phyloP scores from a whole-genome alignment of 2,888 invertebrate genomes.

The Carterocephalus palaemon region DNA sequence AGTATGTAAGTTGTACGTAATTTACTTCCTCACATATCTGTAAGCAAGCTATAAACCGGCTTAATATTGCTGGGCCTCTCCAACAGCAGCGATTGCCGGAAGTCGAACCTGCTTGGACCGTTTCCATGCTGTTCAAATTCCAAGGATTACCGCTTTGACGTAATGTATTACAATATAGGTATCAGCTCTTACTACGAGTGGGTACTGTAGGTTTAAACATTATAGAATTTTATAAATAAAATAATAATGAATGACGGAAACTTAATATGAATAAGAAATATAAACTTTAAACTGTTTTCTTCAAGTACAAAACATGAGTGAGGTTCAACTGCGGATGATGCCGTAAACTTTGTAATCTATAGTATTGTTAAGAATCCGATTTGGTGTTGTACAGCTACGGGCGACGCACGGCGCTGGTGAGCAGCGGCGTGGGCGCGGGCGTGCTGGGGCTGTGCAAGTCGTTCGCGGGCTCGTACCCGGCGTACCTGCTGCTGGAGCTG shows the following conservation, averaged over 20 bases:
- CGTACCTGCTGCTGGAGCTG: slow-evolving; percentile 75
- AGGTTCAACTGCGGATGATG: too few species aligned
- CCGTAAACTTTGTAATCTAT: too few species aligned
- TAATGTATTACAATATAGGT: too few species aligned
- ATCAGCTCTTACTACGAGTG: too few species aligned
- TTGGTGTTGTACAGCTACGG: slow-evolving; percentile 79
- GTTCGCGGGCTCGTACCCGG: slow-evolving; percentile 71
- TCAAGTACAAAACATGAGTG: too few species aligned
- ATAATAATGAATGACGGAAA: background rate
- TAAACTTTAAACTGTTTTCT: too few species aligned
- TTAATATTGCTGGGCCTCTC: too few species aligned
- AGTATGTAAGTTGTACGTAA: too few species aligned
- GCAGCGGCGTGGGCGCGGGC: slow-evolving; percentile 70
- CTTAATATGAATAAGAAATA: too few species aligned
- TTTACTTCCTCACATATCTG: too few species aligned
- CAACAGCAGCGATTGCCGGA: too few species aligned
- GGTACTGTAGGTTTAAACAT: background rate
- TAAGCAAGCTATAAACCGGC: background rate
- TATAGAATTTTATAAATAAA: slow-evolving; percentile 2
- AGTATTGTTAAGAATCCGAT: too few species aligned
- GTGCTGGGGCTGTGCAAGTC: slow-evolving; percentile 76
- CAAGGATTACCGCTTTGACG: slow-evolving; percentile 13
- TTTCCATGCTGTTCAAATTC: slow-evolving; percentile 15
- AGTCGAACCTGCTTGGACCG: slow-evolving; percentile 12
- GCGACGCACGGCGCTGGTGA: slow-evolving; percentile 79